phyloP scores from a whole-genome alignment of 1,140 invertebrate genomes.

The Leptinotarsa undecemlineata region DNA sequence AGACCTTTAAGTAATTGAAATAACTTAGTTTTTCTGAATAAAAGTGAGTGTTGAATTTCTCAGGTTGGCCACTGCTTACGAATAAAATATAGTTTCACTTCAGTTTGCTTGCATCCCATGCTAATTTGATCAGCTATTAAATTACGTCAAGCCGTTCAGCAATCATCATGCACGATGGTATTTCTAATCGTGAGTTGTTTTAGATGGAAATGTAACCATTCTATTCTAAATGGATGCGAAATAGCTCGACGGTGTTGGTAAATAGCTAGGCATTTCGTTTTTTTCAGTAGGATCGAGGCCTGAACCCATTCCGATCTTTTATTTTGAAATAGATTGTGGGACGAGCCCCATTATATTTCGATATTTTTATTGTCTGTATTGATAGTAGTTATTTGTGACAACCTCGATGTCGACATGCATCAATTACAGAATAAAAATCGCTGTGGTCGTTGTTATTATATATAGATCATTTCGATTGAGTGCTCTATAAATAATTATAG shows the following conservation, averaged over 20 bases:
- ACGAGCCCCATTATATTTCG: neutral
- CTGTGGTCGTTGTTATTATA: too few species aligned
- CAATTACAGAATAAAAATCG: too few species aligned
- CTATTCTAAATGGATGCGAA: slow-evolving; percentile 12
- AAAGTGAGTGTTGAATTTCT: too few species aligned
- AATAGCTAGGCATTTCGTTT: slow-evolving; percentile 1
- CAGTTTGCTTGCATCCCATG: too few species aligned
- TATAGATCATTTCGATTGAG: too few species aligned
- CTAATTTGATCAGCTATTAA: neutral
- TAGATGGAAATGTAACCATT: slow-evolving; percentile 8
- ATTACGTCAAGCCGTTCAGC: neutral
- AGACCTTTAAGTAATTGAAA: too few species aligned
- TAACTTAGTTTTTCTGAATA: too few species aligned
- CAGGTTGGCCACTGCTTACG: too few species aligned
- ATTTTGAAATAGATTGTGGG: neutral
- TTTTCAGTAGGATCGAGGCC: neutral
- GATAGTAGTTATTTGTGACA: neutral
- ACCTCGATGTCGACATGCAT: too few species aligned
- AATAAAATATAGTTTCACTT: too few species aligned
- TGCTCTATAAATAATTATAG: too few species aligned
- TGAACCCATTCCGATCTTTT: neutral
- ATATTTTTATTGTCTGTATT: neutral
- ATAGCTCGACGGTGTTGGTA: slow-evolving; percentile 12
- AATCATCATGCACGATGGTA: slow-evolving; percentile 29
- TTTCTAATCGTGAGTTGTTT: slow-evolving; percentile 33